Base-by-base conservation (phyloP, 2,888 invertebrate species). In the Cheilosia soror region DNA sequence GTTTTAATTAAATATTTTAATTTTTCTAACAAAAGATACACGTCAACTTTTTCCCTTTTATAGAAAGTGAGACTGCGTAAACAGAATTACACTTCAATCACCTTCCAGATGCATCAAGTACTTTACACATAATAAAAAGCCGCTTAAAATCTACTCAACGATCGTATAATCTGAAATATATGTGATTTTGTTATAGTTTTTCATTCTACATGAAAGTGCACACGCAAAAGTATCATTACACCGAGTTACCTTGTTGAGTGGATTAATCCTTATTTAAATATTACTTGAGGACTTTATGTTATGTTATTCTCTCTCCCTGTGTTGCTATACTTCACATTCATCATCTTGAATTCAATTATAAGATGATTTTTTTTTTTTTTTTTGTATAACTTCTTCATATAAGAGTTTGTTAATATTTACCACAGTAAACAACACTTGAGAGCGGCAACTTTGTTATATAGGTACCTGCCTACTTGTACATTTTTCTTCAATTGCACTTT, bases 221-320 rank as follows among this genome's bases (percentile, higher is more conserved):
- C 85, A 85, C 85, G 85, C 85, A 85, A 85, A 85, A 85, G 85
- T 85, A 85, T 85, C 85, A 85, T 85, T 85, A 85, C 68, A 81
- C 31, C 40, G 69, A 85, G 81, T 68, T 71, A 71, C 72, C 37
- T 68, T 81, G 69, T 85, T 72, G 72, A 85, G 85, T 85, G 85
- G 85, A 72, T 81, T 85, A 85, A 85, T 85, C 85, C 85, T 85
- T 85, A 72, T 85, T 85, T 81, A 85, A 85, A 85, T 81, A 85
- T 71, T 53, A 69, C 81, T 85, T 31, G 76, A 85, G 81, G 80
- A 81, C 85, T 81, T 80, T 85, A 60, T 80, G 84, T 76, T 76
- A 80, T 85, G 3, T 15, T 25, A 60, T 62, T 55, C 31, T 49
- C 20, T 15, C 6, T 15, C 15, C 6, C 6, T 47, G 47, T 75